Base-by-base conservation (phyloP, 2,888 invertebrate species). In the Campoplex capitator region DNA sequence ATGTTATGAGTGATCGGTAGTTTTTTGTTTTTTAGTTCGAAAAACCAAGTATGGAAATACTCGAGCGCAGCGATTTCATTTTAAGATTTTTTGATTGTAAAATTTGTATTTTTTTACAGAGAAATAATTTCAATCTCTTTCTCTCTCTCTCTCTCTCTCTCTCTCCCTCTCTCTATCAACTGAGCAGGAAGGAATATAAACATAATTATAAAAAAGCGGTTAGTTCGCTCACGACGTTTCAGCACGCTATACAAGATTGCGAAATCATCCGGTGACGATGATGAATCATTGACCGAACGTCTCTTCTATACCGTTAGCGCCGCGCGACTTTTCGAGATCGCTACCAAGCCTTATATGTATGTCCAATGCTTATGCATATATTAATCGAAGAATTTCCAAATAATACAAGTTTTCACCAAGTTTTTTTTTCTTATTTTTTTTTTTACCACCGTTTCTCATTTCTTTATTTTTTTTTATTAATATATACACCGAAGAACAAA, bases 251-350 rank as follows among this genome's bases (percentile, higher is more conserved):
- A 62, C 28, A n/a, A 56, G 79, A 86, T 86, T 86, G 80, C 86
- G 73, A 77, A 86, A 86, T 84, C 62, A 81, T 77, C 45, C 16
- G 81, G 68, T 77, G 86, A 84, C 74, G 84, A 84, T 74, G 84
- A 83, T 86, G 86, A 86, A 84, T 84, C 84, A 84, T 84, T 80
- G 75, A 54, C 68, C 80, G 75, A 80, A 75, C 84, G 42, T 18
- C 70, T 71, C 45, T 35, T 62, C 58, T 71, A 79, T 71, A 79
- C 79, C 67, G 73, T 73, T 65, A 51, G 73, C 65, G 16, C 67
- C 45, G 23, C 23, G 23, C 23, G 65, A 75, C 38, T 58, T 84
- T 80, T 84, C 70, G 42, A 75, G 51, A 51, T 76, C 79, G 23
- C 23, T 68, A 32, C 51, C 67, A 18, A 32, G 48, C 81, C 81